Evolutionary conservation across 2,113 vertebrate species (phyloP).

Genomic region (Saccopteryx bilineata): DNA sequence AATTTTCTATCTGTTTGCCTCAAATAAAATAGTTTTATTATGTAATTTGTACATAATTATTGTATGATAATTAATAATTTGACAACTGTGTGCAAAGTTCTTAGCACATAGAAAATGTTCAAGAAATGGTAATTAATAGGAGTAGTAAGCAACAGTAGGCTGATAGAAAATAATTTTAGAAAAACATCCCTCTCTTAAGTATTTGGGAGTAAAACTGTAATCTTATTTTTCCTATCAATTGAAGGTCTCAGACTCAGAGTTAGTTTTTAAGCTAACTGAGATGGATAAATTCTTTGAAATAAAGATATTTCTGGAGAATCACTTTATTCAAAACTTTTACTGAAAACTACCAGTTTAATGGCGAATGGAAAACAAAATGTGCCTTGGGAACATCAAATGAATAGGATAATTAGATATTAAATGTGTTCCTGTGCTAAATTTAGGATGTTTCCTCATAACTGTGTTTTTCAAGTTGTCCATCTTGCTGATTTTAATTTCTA

Average conservation of each 20-base stretch:
- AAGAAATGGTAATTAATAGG: neutral
- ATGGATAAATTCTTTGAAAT: neutral
- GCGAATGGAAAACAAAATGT: neutral
- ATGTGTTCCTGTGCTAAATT: neutral
- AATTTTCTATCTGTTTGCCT: neutral
- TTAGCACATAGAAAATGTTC: neutral
- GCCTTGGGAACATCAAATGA: neutral
- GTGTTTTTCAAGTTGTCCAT: neutral
- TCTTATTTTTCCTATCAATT: neutral
- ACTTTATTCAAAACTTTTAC: neutral
- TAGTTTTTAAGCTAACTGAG: neutral
- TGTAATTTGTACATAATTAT: constrained; percentile 21
- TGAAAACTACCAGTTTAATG: neutral
- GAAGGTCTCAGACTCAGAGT: neutral
- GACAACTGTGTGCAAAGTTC: neutral
- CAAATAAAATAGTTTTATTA: neutral
- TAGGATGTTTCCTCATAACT: neutral
- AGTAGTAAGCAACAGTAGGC: neutral
- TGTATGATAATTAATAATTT: neutral
- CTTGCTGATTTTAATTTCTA: neutral
- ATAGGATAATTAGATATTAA: neutral
- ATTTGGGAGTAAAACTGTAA: neutral
- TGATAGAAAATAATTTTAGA: neutral
- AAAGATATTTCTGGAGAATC: neutral
- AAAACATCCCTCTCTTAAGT: neutral